Evolutionary conservation across 2,888 invertebrate genomes (phyloP).

Genomic region (Patella depressa): DNA sequence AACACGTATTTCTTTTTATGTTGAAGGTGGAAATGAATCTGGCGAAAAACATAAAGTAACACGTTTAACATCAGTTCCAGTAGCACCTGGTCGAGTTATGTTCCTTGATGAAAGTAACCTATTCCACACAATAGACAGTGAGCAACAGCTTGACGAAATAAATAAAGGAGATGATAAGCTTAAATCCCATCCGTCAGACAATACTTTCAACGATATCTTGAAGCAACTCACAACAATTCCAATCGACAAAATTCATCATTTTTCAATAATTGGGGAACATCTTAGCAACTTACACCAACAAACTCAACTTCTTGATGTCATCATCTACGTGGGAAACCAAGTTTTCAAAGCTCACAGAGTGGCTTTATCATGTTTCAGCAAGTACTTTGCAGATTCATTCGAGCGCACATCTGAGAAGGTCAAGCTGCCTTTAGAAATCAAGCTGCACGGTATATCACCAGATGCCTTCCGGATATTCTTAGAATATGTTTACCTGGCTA

Average conservation of each 20-base stretch:
- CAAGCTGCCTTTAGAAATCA: slow-evolving; percentile 44
- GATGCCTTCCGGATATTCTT: slow-evolving; percentile 50
- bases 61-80: neutral
- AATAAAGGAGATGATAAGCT: neutral
- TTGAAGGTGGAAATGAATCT: neutral
- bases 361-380: slow-evolving; percentile 54
- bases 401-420: slow-evolving; percentile 27
- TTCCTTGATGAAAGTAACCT: slow-evolving; percentile 21
- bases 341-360: slow-evolving; percentile 55
- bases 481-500: slow-evolving; percentile 51
- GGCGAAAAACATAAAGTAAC: neutral
- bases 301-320: slow-evolving; percentile 52
- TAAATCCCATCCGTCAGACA: neutral
- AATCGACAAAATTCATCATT: slow-evolving; percentile 45
- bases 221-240: slow-evolving; percentile 42
- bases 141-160: slow-evolving; percentile 16
- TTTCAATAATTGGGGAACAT: slow-evolving; percentile 48
- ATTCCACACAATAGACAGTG: slow-evolving; percentile 18
- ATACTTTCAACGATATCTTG: slow-evolving; percentile 24
- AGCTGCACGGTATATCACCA: slow-evolving; percentile 46
- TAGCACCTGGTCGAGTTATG: slow-evolving; percentile 18
- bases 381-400: slow-evolving; percentile 52
- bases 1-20: no score
- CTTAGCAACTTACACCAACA: slow-evolving; percentile 58
- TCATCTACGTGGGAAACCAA: slow-evolving; percentile 44